phyloP scores from a whole-genome alignment of 35 echinoderm and acorn worm species.

The Hemicentrotus pulcherrimus region DNA sequence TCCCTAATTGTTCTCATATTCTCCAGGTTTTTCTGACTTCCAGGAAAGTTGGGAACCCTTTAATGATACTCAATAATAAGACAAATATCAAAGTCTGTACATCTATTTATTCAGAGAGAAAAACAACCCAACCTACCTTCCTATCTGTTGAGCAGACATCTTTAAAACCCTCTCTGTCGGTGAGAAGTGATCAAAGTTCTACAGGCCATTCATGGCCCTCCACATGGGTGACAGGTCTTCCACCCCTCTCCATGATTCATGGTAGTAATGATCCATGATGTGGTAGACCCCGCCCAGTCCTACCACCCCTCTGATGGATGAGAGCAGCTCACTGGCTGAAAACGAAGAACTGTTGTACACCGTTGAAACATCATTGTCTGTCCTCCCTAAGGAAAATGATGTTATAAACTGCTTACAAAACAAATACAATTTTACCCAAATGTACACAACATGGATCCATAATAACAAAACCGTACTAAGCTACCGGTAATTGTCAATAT shows the following conservation, averaged over 20 bases:
- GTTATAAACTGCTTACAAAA: background rate
- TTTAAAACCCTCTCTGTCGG: conserved; percentile 50
- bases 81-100: too few species aligned
- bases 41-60: too few species aligned
- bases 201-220: conserved; percentile 65
- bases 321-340: conserved; percentile 18
- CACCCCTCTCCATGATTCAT: conserved; percentile 75
- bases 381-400: background rate
- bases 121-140: conserved; percentile 65
- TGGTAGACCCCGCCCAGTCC: conserved; percentile 76
- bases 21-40: too few species aligned
- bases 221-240: conserved; percentile 77
- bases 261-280: conserved; percentile 78
- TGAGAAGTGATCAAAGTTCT: conserved; percentile 73
- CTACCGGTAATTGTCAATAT: too few species aligned
- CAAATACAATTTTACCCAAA: too few species aligned
- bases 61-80: too few species aligned
- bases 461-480: too few species aligned
- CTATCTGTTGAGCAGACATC: conserved; percentile 41
- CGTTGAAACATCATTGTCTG: background rate
- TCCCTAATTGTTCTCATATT: too few species aligned
- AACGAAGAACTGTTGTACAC: background rate
- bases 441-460: too few species aligned
- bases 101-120: too few species aligned
- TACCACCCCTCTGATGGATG: conserved; percentile 66